phyloP scores from a whole-genome alignment of 2,113 vertebrate genomes.

The Neotragus pygmaeus region DNA sequence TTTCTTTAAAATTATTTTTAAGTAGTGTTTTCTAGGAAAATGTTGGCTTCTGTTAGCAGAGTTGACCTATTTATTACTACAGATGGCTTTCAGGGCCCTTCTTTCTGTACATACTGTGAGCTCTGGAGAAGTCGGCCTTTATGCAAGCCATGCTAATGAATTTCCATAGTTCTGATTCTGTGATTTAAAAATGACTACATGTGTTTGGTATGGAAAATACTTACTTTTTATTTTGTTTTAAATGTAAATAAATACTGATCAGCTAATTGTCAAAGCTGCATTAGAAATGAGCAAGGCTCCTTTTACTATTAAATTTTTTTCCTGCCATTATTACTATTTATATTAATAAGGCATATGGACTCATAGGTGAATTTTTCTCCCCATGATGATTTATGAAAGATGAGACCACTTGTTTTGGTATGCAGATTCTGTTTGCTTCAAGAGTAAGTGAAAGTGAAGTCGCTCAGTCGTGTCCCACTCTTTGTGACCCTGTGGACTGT shows the following conservation, averaged over 20 bases:
- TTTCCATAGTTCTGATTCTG: neutral
- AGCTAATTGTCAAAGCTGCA: neutral
- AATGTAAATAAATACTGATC: neutral
- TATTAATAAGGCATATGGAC: neutral
- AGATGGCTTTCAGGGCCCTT: neutral
- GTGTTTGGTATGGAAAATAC: neutral
- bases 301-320: neutral
- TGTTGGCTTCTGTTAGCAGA: neutral
- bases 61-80: neutral
- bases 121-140: neutral
- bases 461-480: too few relatives aligned
- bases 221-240: neutral
- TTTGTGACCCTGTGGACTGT: too few relatives aligned
- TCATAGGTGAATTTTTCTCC: neutral
- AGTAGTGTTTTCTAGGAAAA: conserved; percentile 24
- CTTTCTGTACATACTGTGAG: rapidly evolving
- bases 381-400: neutral
- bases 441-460: too few relatives aligned
- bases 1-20: neutral
- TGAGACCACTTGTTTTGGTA: neutral
- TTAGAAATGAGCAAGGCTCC: neutral
- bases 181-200: neutral
- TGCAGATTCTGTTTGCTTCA: neutral
- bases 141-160: rapidly evolving
- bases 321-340: neutral